Conservation (phyloP, 2,797 vertebrate genomes). For the Eospalax fontanierii region DNA sequence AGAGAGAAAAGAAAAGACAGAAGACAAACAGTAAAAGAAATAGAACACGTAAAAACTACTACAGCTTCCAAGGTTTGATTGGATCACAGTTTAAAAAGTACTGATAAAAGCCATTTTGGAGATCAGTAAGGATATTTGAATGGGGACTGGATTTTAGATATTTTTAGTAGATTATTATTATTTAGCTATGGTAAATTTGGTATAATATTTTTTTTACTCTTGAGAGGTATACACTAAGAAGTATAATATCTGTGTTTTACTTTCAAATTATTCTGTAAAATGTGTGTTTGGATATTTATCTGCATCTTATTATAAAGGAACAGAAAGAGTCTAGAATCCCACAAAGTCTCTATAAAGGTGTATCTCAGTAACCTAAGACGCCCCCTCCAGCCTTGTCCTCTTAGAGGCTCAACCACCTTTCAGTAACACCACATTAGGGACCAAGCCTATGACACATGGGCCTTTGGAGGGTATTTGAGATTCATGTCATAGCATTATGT, state of each 20-base stretch:
- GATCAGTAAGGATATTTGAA: not conserved
- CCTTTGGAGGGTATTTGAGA: not conserved
- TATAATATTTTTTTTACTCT: not conserved
- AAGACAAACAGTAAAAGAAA: slow-evolving; percentile 1
- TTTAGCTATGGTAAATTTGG: slow-evolving; percentile 3
- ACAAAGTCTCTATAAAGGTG: no score
- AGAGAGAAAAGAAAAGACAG: not conserved
- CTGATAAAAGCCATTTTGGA: not conserved
- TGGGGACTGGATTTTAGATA: slow-evolving; percentile 11
- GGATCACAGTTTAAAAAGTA: slow-evolving; percentile 5
- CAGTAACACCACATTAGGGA: not conserved
- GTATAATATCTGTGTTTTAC: not conserved
- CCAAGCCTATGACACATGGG: no score
- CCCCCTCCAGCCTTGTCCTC: no score
- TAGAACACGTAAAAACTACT: not conserved
- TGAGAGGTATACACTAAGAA: not conserved
- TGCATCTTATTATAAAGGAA: not conserved
- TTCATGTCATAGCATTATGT: not conserved
- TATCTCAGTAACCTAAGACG: not conserved
- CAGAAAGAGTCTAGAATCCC: not conserved
- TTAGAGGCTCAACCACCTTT: not conserved
- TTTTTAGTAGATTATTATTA: not conserved
- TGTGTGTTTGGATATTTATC: not conserved
- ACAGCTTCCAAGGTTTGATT: slow-evolving; percentile 1
- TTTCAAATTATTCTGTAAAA: not conserved